phyloP scores from a whole-genome alignment of 2,113 vertebrate genomes.

The Morone chrysops region DNA sequence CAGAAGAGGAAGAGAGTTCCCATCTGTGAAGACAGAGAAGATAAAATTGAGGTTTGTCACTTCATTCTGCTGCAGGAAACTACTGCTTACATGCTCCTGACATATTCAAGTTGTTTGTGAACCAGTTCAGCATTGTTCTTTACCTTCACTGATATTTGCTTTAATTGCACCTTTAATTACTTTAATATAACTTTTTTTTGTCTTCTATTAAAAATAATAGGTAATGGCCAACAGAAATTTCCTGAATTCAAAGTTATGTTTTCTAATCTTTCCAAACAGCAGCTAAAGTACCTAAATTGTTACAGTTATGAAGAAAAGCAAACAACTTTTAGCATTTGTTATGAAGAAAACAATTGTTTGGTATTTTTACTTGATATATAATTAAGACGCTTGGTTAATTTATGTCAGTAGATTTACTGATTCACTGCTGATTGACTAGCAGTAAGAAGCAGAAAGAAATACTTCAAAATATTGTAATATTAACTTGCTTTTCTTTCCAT shows the following conservation, averaged over 20 bases:
- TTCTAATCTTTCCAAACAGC: no score
- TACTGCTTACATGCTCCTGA: not conserved
- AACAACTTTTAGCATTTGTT: not conserved
- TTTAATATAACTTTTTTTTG: not conserved
- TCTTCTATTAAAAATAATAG: no score
- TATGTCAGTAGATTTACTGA: not conserved
- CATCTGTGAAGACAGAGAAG: conserved; percentile 89
- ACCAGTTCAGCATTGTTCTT: not conserved
- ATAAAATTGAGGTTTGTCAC: conserved; percentile 90
- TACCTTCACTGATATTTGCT: no score
- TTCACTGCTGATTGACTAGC: not conserved
- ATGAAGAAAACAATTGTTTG: not conserved
- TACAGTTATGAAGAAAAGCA: not conserved
- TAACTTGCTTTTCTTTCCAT: not conserved
- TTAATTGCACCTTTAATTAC: not conserved
- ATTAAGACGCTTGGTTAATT: not conserved
- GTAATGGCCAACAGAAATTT: no score
- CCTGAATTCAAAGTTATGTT: no score
- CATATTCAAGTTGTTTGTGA: not conserved
- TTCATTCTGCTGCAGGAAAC: not conserved
- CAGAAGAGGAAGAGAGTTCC: conserved; percentile 92
- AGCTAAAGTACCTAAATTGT: not conserved
- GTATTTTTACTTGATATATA: not conserved
- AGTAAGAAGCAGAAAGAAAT: not conserved
- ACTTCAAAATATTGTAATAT: not conserved